Percentiles rank a stretch among this genome's conserved stretches.
Evolutionary conservation across 92 coral and sea anemone species (phyloP).

Genomic region (Palythoa heliodiscus): DNA sequence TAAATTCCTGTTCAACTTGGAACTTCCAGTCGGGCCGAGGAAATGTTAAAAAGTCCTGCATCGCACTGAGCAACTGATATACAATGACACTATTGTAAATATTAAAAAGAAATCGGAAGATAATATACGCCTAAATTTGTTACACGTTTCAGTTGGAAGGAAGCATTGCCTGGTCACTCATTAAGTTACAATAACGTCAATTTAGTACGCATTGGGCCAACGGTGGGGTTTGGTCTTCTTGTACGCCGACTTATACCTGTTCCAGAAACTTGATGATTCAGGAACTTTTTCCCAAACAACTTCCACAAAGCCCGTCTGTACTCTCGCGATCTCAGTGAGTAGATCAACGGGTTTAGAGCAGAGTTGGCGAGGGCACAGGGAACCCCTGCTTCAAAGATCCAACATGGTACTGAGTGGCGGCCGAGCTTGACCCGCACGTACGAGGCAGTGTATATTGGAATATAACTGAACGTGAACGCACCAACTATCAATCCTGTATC

Average conservation of each 20-base stretch:
- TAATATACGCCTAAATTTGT: too few species aligned
- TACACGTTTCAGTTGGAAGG: too few species aligned
- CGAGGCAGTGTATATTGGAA: conserved; percentile 42
- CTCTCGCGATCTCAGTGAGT: conserved; percentile 52
- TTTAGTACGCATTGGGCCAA: not conserved
- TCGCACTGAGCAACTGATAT: too few species aligned
- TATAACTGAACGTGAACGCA: conserved; percentile 51
- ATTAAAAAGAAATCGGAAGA: too few species aligned
- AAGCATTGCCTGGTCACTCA: too few species aligned
- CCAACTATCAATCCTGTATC: conserved; percentile 58
- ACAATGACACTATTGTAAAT: too few species aligned
- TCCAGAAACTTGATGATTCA: not conserved
- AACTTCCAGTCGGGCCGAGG: too few species aligned
- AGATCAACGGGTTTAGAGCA: conserved; percentile 57
- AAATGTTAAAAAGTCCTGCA: too few species aligned
- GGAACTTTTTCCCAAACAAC: not conserved
- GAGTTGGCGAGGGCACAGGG: conserved; percentile 43
- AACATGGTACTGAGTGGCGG: conserved; percentile 33
- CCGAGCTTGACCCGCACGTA: conserved; percentile 47
- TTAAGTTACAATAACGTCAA: too few species aligned
- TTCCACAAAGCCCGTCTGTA: conserved; percentile 42
- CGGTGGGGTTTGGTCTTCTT: not conserved
- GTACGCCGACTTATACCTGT: not conserved
- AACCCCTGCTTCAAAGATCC: conserved; percentile 1
- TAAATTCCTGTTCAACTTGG: too few species aligned